Conservation (phyloP, 92 coral and sea anemone genomes). For the Phenganax marumi region DNA sequence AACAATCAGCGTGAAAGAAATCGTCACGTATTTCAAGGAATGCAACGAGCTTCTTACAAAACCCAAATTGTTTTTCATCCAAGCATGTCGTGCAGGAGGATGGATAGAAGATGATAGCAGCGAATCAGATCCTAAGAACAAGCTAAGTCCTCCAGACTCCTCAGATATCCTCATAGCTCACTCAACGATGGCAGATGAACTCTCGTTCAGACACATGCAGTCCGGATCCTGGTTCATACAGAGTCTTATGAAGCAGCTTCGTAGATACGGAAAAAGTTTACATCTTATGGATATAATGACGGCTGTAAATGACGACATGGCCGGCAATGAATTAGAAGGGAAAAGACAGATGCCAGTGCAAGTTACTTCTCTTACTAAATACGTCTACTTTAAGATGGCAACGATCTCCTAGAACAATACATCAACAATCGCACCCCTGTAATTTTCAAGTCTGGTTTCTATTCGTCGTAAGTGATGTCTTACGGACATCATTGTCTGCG, state of each 20-base stretch:
- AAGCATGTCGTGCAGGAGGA: constrained; percentile 68
- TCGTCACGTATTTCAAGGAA: constrained; percentile 66
- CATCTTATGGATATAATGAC: constrained; percentile 95
- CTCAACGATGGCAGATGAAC: constrained; percentile 76
- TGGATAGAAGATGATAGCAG: constrained; percentile 66
- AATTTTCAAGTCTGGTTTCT: too few species aligned
- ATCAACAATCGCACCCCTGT: background rate
- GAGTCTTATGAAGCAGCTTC: constrained; percentile 59
- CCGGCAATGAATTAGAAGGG: constrained; percentile 45
- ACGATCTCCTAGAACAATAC: background rate
- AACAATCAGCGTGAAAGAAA: constrained; percentile 65
- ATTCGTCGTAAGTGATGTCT: too few species aligned
- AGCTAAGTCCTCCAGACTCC: constrained; percentile 68
- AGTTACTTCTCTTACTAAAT: constrained; percentile 76
- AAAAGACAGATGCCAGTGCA: constrained; percentile 87
- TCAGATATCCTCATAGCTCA: constrained; percentile 82
- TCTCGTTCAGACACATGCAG: constrained; percentile 64
- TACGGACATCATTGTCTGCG: too few species aligned
- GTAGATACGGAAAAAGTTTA: constrained; percentile 47
- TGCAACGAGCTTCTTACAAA: constrained; percentile 70
- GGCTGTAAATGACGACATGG: constrained; percentile 70
- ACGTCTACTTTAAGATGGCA: constrained; percentile 53
- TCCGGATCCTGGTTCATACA: constrained; percentile 82
- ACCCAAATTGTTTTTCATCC: constrained; percentile 83
- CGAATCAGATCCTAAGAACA: constrained; percentile 25